A percentile compares a stretch with the other conserved stretches of the same genome.
phyloP scores from a whole-genome alignment of 1,140 invertebrate genomes.

The Drosophila pruinosa region DNA sequence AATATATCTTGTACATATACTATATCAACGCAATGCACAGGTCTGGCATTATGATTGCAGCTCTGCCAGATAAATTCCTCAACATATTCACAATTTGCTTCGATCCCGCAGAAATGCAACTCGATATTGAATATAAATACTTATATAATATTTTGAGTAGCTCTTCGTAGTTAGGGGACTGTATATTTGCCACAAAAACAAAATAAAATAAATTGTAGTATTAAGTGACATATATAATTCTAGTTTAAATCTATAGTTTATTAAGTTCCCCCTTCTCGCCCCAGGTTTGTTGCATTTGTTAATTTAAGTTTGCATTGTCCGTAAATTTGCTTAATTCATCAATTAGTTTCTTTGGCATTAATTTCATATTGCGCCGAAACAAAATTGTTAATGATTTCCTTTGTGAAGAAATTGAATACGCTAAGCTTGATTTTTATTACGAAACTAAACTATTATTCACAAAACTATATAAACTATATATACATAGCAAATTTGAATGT shows the following conservation, averaged over 20 bases:
- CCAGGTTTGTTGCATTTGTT: conserved; percentile 40
- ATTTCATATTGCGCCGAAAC: conserved; percentile 10
- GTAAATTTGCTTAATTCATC: conserved; percentile 44
- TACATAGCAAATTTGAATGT: conserved; percentile 78
- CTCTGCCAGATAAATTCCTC: background rate
- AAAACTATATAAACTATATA: conserved; percentile 32
- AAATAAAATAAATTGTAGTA: background rate
- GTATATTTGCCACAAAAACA: conserved; percentile 1
- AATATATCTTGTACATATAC: conserved; percentile 22
- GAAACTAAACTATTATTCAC: conserved; percentile 39
- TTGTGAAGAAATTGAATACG: conserved; percentile 22
- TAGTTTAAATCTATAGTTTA: background rate
- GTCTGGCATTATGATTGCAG: conserved; percentile 1
- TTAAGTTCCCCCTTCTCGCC: conserved; percentile 1
- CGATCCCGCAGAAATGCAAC: background rate
- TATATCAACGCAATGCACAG: conserved; percentile 31
- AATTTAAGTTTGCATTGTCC: conserved; percentile 47
- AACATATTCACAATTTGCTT: background rate
- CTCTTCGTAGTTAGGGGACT: conserved; percentile 13
- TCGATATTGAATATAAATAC: background rate
- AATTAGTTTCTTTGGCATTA: conserved; percentile 31
- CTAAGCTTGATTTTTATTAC: conserved; percentile 55
- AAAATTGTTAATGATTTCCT: conserved; percentile 29
- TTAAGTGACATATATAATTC: background rate
- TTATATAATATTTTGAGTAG: background rate